A percentile compares a stretch with the other conserved stretches of the same genome.
Evolutionary conservation across 2,113 vertebrate genomes (phyloP).

Genomic region (Clarias batrachus): DNA sequence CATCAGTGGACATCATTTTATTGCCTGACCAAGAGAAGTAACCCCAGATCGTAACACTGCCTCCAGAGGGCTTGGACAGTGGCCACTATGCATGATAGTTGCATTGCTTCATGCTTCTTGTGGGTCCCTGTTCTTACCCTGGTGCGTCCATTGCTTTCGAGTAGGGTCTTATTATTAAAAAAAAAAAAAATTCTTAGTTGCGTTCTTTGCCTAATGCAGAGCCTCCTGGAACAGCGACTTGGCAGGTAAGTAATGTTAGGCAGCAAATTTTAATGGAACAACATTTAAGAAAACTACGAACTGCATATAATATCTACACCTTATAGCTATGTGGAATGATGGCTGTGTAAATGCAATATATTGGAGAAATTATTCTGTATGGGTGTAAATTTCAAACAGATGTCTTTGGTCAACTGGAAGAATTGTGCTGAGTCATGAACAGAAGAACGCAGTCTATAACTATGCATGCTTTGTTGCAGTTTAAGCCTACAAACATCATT

Average conservation of each 20-base stretch:
- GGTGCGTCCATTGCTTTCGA: too few relatives aligned
- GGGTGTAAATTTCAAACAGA: not conserved
- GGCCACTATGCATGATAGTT: too few relatives aligned
- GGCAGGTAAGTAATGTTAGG: not conserved
- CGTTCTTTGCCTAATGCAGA: too few relatives aligned
- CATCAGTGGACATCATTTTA: too few relatives aligned
- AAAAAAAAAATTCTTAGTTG: too few relatives aligned
- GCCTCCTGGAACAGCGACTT: too few relatives aligned
- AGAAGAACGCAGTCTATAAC: not conserved
- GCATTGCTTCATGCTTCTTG: too few relatives aligned
- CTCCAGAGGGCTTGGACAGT: too few relatives aligned
- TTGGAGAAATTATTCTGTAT: not conserved
- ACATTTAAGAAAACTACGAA: not conserved
- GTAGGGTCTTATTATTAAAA: too few relatives aligned
- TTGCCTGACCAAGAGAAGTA: too few relatives aligned
- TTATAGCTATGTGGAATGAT: not conserved
- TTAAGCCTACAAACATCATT: slow-evolving; percentile 21
- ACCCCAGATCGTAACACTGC: too few relatives aligned
- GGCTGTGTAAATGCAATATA: not conserved
- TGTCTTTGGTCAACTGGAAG: not conserved
- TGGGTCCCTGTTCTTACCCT: too few relatives aligned
- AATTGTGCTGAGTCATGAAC: not conserved
- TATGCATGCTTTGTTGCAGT: not conserved
- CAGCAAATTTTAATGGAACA: not conserved
- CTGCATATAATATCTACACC: not conserved